phyloP scores from a whole-genome alignment of 2,797 vertebrate genomes.

The Bucorvus abyssinicus region DNA sequence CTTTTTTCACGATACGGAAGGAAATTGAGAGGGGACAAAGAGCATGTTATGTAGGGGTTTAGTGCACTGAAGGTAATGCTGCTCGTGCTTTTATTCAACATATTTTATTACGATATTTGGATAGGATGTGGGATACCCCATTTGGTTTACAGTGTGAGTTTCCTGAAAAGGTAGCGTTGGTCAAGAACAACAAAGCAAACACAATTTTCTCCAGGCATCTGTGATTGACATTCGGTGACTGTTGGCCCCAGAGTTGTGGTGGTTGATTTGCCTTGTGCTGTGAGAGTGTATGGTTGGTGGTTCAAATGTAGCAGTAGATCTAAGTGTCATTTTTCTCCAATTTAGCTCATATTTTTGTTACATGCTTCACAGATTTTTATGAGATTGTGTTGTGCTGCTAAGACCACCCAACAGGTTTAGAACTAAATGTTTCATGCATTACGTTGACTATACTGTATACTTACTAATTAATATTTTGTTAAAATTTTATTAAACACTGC shows the following conservation, averaged over 20 bases:
- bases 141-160: conserved; percentile 16
- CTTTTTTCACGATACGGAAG: neutral
- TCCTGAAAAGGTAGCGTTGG: neutral
- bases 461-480: neutral
- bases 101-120: conserved; percentile 4
- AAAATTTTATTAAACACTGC: neutral
- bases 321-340: neutral
- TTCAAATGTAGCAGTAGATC: neutral
- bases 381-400: neutral
- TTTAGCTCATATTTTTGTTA: neutral
- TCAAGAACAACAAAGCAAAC: conserved; percentile 25
- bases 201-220: neutral
- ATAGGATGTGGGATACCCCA: neutral
- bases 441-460: neutral
- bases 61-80: neutral
- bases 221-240: conserved; percentile 2
- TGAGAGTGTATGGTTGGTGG: neutral
- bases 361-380: neutral
- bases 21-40: neutral
- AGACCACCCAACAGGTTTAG: neutral
- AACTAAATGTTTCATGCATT: neutral
- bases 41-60: neutral
- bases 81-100: neutral
- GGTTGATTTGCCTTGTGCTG: neutral
- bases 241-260: neutral